Base-by-base conservation (phyloP, 2,888 invertebrate species). In the Cistogaster globosa region DNA sequence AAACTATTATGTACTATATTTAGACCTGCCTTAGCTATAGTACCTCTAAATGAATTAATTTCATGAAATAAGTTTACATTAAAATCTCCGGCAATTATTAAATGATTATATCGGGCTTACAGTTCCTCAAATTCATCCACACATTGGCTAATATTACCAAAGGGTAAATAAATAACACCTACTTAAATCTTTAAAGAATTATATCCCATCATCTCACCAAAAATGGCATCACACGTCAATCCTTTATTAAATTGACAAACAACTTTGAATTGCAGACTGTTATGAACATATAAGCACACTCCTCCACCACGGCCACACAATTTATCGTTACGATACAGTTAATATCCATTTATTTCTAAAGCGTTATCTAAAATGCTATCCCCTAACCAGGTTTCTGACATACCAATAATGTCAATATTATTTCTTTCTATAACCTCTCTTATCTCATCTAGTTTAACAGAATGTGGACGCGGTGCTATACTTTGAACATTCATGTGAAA, bases 101-200 rank as follows among this genome's bases (percentile, higher is more conserved):
- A 38, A 11, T 38, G 38, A 38, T 38, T 38, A 38, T 63, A 74
- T 3, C 51, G 18, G 9, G 38, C 62, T 2, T 22, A 38, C 8
- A 74, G 14, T 38, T 74, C 74, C 1, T 20, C 74, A 8, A 74
- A 22, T 26, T 53, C 36, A 22, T 63, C 53, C 12, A 42, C 38
- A 42, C 74, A 72, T 18, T 60, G 51, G 26, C 22, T 48, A 26
- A 65, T 65, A 65, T 65, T 65, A 38, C 53, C 74, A 62, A 62
- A 74, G 12, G 74, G 74, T 7, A 74, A 38, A 38, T 74, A 74
- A 22, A 74, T 62, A 38, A 74, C 51, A 55, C 75, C 65, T 8
- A 65, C 65, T 26, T 65, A 26, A 26, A 65, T 11, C 26, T 55
- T 65, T 2, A n/a, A 38, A 22, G 18, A 48, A n/a, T 63, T 42